A percentile compares a stretch with the other conserved stretches of the same genome.
These are phyloP conservation scores for Parazoanthus atlanticus DNA, from an alignment of 92 coral and sea anemone genomes.

Conservation along the genomic window DNA sequence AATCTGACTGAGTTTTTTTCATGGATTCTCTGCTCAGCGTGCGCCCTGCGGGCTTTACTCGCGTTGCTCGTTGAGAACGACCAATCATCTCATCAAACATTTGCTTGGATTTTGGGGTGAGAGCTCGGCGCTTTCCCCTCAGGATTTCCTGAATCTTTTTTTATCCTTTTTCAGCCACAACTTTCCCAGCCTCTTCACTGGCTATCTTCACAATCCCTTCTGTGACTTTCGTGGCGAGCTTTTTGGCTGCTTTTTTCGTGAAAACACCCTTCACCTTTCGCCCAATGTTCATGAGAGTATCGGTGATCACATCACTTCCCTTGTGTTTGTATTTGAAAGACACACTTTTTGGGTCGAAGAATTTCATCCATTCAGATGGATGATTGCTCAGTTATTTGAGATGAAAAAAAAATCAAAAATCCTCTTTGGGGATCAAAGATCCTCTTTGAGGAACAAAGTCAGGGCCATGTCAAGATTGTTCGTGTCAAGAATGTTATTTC, in stretches of 20 bases:
- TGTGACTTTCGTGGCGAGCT: not conserved
- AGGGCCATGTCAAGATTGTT: not conserved
- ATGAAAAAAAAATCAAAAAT: no score
- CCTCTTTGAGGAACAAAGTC: not conserved
- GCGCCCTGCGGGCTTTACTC: no score
- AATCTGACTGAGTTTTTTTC: not conserved
- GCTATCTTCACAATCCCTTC: not conserved
- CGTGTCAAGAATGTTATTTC: not conserved
- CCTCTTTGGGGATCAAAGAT: not conserved
- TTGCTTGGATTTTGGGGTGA: not conserved
- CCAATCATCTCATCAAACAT: not conserved
- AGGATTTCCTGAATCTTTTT: not conserved
- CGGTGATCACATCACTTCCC: not conserved
- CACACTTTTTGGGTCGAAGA: not conserved
- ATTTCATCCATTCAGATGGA: not conserved
- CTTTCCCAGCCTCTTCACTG: not conserved
- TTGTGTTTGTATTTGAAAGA: not conserved
- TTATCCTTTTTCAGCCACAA: not conserved
- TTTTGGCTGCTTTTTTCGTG: not conserved
- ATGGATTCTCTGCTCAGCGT: no score
- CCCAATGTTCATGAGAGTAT: conserved; percentile 3
- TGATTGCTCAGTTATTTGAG: not conserved
- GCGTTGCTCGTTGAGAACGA: not conserved
- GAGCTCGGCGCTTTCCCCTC: not conserved
- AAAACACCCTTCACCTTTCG: not conserved